Evolutionary conservation across 1,140 invertebrate species (phyloP), one percentile per base, ranked within the genome.

Genomic region (Kradibia gibbosae): DNA sequence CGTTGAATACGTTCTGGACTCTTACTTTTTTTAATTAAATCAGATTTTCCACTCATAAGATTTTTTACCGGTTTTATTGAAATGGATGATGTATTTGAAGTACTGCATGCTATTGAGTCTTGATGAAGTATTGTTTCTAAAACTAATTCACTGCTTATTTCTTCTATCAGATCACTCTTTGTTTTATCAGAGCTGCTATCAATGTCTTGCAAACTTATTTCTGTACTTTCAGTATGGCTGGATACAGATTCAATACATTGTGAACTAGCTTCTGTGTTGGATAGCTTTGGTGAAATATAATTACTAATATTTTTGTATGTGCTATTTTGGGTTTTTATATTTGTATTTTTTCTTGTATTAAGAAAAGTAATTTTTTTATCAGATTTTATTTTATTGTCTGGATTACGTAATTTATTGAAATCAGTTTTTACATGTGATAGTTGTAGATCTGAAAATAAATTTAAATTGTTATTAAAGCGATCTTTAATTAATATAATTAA

Each of bases 161-260:
- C 85, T 67, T 88, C 87, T 83, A 87, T 87, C 0, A 83, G n/a
- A 73, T 84, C 76, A 42, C 82, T 87, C 1, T 50, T n/a, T 65
- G 78, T 78, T n/a, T 80, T 80, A 34, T 85, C 84, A 42, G 28
- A 65, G 1, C 83, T 80, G 11, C 36, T 85, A 48, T 82, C 82
- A 22, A 74, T 81, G 10, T 81, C 70, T 11, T 60, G 48, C 45
- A 76, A n/a, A 55, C 11, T 73, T 42, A 3, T 31, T 57, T 72
- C 50, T 48, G 4, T 45, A 39, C 39, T 76, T 20, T 71, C 31
- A 42, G 65, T 36, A 10, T 73, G 13, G 65, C 75, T 82, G 25
- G 57, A 65, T 42, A 34, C 20, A 39, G 81, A 74, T 55, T 82
- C 81, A 53, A 72, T 82, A 5, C 53, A 53, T 36, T 82, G 70